Percentiles rank a stretch among this genome's conserved stretches.
Conservation (phyloP, 2,888 invertebrate species). For the Dermolepida albohirtum region DNA sequence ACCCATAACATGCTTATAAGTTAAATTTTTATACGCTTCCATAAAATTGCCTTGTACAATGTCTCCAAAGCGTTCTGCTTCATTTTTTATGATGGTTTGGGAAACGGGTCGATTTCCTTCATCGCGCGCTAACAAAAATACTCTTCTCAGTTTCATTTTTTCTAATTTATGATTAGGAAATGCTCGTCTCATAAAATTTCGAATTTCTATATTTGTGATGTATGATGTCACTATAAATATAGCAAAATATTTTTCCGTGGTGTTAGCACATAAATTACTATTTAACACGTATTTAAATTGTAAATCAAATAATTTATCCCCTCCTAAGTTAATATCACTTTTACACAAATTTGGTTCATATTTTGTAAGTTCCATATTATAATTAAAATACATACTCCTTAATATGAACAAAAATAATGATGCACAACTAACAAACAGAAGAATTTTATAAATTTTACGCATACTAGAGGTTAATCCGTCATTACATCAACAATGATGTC, state of each 20-base stretch:
- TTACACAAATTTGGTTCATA: conserved; percentile 14
- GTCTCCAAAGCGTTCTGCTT: conserved; percentile 74
- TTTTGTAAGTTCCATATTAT: conserved; percentile 1
- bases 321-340: conserved; percentile 9
- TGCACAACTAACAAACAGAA: conserved; percentile 5
- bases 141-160: conserved; percentile 71
- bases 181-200: conserved; percentile 78
- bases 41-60: conserved; percentile 81
- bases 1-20: conserved; percentile 86
- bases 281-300: conserved; percentile 55
- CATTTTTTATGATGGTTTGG: conserved; percentile 72
- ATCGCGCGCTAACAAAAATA: conserved; percentile 78
- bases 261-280: conserved; percentile 50
- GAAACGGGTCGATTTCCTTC: conserved; percentile 66
- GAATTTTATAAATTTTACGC: conserved; percentile 20
- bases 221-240: conserved; percentile 80
- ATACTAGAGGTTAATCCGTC: background rate
- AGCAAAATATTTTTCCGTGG: conserved; percentile 52
- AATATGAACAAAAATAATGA: conserved; percentile 13
- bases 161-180: conserved; percentile 71
- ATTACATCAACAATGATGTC: no score
- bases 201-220: conserved; percentile 76
- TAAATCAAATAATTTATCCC: conserved; percentile 53
- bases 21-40: conserved; percentile 84
- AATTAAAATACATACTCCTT: conserved; percentile 10